Evolutionary conservation across 2,888 invertebrate genomes (phyloP), one percentile per base, ranked within the genome.

Genomic region (Sacculina carcini): DNA sequence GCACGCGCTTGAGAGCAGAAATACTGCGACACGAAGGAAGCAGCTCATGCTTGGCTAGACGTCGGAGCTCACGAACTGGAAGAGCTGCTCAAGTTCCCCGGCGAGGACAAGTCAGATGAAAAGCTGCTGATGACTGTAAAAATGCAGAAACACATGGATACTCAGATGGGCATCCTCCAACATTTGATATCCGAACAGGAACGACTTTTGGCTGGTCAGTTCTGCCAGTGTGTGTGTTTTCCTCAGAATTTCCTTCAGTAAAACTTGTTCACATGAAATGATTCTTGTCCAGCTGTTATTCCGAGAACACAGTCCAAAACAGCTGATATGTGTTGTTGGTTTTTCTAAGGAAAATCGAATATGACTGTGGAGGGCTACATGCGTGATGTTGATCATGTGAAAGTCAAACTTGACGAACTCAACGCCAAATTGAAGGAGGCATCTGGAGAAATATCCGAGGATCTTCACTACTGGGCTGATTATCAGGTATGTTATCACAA

Each of bases 81-180:
- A 9, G 44, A 44, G 44, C 16, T 44, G 44, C 16, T 28, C 28
- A 44, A 44, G 44, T 44, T 44, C 44, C 44, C 44, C 44, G 44
- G 44, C 16, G 44, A 44, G 28, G 44, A 44, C 44, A 44, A 44
- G 44, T 44, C 44, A 2, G 44, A 44, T 29, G 44, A 44, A 28
- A 44, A 44, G 28, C 44, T 44, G 44, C 44, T 44, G 19, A 44
- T 44, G 44, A 44, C 44, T 3, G 44, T 44, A 26, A 44, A 44
- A 19, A 44, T 44, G 44, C 44, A 44, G 44, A 44, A 44, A 19
- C 28, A 44, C 44, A 44, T 44, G 44, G 44, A 44, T 26, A 28
- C 19, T 10, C 44, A 44, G 44, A n/a, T 28, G 7, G 29, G 19
- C 44, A 44, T 28, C 44, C 28, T 44, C 9, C 2, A 26, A 9